These are phyloP conservation scores for Raja brachyura DNA, from an alignment of 2,113 vertebrate species.

Conservation along the genomic window DNA sequence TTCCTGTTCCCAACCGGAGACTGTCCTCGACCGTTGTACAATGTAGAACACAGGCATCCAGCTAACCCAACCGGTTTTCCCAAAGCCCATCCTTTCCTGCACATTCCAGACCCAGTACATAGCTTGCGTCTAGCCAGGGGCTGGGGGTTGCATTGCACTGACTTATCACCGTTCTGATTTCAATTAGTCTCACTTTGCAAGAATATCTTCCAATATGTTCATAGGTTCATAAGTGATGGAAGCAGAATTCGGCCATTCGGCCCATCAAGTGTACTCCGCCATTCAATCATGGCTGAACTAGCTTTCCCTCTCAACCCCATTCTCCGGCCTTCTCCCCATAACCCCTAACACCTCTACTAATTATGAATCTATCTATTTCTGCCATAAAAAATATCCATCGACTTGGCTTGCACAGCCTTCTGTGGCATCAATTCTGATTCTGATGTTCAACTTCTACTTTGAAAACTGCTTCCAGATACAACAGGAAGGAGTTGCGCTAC, in stretches of 20 bases:
- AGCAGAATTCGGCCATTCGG: no score
- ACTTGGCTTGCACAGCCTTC: no score
- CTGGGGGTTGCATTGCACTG: background rate
- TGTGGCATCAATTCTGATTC: no score
- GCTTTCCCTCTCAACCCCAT: no score
- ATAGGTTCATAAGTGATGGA: no score
- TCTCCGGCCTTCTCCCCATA: no score
- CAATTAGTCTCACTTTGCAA: background rate
- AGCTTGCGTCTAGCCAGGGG: conserved; percentile 4
- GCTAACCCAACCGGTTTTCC: conserved; percentile 27
- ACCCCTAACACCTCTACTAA: no score
- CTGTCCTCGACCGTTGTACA: background rate
- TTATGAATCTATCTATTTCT: no score
- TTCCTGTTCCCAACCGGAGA: background rate
- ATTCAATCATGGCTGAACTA: no score
- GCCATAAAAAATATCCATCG: no score
- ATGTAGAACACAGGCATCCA: background rate
- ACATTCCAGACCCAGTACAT: background rate
- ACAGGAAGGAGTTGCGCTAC: background rate
- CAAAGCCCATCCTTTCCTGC: background rate
- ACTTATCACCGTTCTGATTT: conserved; percentile 16
- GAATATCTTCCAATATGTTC: background rate
- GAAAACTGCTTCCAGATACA: background rate
- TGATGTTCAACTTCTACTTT: no score
- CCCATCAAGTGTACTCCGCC: background rate